phyloP scores from a whole-genome alignment of 2,113 vertebrate species.

The Oxygymnocypris stewartii region DNA sequence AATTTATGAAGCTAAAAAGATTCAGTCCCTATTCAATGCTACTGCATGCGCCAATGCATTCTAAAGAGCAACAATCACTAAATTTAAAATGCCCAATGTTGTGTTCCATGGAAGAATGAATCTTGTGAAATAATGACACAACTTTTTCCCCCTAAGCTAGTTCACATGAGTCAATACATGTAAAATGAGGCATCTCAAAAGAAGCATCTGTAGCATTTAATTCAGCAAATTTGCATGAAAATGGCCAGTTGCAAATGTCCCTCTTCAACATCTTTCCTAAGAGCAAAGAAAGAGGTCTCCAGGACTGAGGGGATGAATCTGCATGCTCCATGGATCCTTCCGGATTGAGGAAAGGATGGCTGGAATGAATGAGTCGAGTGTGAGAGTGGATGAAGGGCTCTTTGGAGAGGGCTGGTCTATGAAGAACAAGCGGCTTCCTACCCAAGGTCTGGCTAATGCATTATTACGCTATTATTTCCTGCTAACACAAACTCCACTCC shows the following conservation, averaged over 20 bases:
- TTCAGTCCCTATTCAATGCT: neutral
- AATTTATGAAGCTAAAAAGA: neutral
- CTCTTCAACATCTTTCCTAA: neutral
- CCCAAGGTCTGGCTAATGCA: neutral
- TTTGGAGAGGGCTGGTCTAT: slow-evolving; percentile 5
- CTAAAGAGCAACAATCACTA: neutral
- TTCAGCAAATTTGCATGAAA: neutral
- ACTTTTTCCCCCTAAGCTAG: no score
- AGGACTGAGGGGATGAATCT: slow-evolving; percentile 2
- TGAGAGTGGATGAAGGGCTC: slow-evolving; percentile 27
- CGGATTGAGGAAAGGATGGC: slow-evolving; percentile 7
- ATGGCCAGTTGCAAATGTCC: neutral
- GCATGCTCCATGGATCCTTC: slow-evolving; percentile 23
- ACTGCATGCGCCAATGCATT: neutral
- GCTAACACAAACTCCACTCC: neutral
- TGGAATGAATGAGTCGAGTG: slow-evolving; percentile 18
- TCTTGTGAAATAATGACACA: no score
- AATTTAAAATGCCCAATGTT: no score
- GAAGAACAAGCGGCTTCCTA: neutral
- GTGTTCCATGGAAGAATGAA: no score
- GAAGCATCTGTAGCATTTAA: neutral
- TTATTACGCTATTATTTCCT: slow-evolving; percentile 19
- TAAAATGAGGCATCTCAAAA: neutral
- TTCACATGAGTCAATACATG: neutral
- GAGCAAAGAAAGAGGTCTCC: neutral